Percentiles rank a stretch among this genome's conserved stretches.
Conservation (phyloP, 2,888 invertebrate species). For the Eupithecia insigniata region DNA sequence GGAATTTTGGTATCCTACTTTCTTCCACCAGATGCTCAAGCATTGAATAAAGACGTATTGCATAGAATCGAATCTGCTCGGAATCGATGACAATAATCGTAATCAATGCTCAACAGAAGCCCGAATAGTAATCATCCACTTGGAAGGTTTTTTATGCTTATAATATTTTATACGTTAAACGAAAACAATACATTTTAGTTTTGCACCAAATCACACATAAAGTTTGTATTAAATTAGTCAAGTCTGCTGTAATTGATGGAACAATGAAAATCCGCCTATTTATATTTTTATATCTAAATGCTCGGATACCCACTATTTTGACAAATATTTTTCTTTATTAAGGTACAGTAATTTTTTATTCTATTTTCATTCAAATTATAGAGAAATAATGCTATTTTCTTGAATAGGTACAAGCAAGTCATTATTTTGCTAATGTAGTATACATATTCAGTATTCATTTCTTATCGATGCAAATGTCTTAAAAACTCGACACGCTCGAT, state of each 20-base stretch:
- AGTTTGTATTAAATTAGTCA: too few species aligned
- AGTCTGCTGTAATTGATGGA: not conserved
- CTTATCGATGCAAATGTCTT: slow-evolving; percentile 19
- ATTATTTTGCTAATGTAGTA: not conserved
- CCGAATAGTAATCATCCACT: not conserved
- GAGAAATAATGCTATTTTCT: not conserved
- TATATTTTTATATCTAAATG: not conserved
- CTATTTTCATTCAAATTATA: not conserved
- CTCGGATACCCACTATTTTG: not conserved
- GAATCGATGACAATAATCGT: not conserved
- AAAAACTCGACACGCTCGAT: not conserved
- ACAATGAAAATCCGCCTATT: not conserved
- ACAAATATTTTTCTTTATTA: not conserved
- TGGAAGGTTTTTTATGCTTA: not conserved
- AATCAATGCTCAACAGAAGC: not conserved
- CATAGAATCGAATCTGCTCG: not conserved
- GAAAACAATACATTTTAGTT: not conserved
- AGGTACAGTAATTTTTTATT: too few species aligned
- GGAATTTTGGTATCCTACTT: slow-evolving; percentile 34
- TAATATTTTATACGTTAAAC: not conserved
- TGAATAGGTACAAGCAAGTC: not conserved
- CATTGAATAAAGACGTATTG: not conserved
- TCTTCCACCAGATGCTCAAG: slow-evolving; percentile 34
- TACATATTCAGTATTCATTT: not conserved
- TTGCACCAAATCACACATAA: too few species aligned